Evolutionary conservation across 2,888 invertebrate species (phyloP), one percentile per base, ranked within the genome.

Genomic region (Troides aeacus): DNA sequence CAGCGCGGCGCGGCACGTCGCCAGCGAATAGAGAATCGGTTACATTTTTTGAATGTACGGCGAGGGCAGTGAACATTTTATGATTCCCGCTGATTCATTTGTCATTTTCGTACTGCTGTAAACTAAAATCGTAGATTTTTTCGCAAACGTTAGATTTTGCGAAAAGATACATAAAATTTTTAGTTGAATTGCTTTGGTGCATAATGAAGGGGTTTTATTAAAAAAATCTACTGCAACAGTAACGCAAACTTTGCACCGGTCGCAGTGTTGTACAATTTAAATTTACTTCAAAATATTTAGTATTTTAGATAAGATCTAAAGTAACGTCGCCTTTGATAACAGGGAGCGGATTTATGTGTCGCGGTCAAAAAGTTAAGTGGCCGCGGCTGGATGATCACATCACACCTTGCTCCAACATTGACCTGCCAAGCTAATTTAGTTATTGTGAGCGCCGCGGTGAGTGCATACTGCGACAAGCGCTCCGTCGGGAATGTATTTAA

Each of bases 301-400:
- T 60, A 30, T 17, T 15, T n/a, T 21, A 30, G 66, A 66, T 66
- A 60, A 66, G 60, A 50, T 66, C 66, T 60, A 59, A 64, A 57
- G 17, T 58, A 17, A 24, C 59, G 46, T 50, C 50, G 59, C 24
- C 46, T 46, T 65, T 58, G 58, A 66, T 66, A 24, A 46, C 57
- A n/a, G 61, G 42, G 56, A 69, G 21, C 24, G 56, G 61, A 69
- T 69, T 69, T 69, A 69, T 65, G 69, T 64, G 42, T 65, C 57
- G 57, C 46, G 64, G 64, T 69, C 69, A 69, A 62, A 64, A 64
- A 69, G 64, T 65, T 69, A 69, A 65, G 57, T 65, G 61, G 42
- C 24, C 42, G 39, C 69, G 10, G 64, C 64, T 24, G 15, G 57
- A 46, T 57, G 64, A 39, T 53, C 69, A 42, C 46, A 46, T 69